Evolutionary conservation across 2,888 invertebrate species (phyloP).

Genomic region (Stegophylla sp.): DNA sequence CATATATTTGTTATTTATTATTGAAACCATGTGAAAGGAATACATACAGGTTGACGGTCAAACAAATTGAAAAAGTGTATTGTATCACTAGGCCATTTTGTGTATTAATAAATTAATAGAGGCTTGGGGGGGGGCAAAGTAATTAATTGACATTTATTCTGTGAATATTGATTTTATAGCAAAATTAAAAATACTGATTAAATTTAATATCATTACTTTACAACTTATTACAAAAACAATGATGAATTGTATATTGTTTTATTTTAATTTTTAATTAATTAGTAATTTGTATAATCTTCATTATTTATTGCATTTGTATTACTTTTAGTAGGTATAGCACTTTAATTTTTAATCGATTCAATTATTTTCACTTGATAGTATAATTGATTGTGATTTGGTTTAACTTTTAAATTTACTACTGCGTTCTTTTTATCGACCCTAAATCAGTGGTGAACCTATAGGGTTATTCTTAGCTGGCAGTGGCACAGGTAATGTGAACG

Average conservation of each 20-base stretch:
- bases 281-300: too few species aligned
- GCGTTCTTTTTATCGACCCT: slow-evolving; percentile 6
- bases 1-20: not conserved
- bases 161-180: not conserved
- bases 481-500: slow-evolving; percentile 42
- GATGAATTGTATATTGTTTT: not conserved
- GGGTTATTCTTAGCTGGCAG: slow-evolving; percentile 45
- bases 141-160: not conserved
- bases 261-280: not conserved
- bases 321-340: too few species aligned
- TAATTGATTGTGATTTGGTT: not conserved
- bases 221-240: not conserved
- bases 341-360: not conserved
- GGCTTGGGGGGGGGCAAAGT: not conserved
- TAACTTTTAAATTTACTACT: slow-evolving; percentile 26
- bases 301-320: too few species aligned
- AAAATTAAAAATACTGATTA: not conserved
- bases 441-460: slow-evolving; percentile 41
- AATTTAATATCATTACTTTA: not conserved
- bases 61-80: not conserved
- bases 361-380: not conserved
- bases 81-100: not conserved
- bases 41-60: not conserved
- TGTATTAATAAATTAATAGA: not conserved
- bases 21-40: not conserved